phyloP scores from a whole-genome alignment of 1,140 invertebrate species.

The Drosophila jambulina region DNA sequence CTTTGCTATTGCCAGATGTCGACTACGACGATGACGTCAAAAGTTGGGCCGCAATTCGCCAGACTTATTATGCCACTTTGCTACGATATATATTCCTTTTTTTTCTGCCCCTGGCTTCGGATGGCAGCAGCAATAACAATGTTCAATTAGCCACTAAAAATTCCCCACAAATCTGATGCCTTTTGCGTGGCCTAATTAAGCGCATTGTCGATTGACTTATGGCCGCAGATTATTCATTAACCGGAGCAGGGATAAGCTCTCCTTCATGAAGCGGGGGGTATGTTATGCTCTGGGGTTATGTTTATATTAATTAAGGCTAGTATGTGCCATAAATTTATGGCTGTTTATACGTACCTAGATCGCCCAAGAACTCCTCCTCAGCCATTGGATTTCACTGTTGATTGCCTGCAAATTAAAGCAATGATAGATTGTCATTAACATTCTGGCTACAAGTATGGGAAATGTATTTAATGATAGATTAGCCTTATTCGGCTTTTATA shows the following conservation, averaged over 20 bases:
- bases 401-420: conserved; percentile 69
- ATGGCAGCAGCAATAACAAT: conserved; percentile 33
- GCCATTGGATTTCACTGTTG: conserved; percentile 62
- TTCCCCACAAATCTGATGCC: conserved; percentile 57
- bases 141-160: conserved; percentile 78
- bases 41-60: conserved; percentile 46
- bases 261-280: background rate
- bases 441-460: background rate
- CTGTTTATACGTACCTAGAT: conserved; percentile 68
- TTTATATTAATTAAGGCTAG: conserved; percentile 53
- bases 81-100: conserved; percentile 17
- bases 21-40: conserved; percentile 58
- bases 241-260: conserved; percentile 12
- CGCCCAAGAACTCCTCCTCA: conserved; percentile 62
- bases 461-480: conserved; percentile 38
- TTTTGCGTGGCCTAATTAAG: conserved; percentile 58
- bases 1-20: conserved; percentile 64
- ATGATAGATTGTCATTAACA: conserved; percentile 61
- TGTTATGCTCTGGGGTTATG: conserved; percentile 25
- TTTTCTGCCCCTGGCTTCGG: conserved; percentile 11
- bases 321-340: conserved; percentile 56
- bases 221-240: conserved; percentile 65
- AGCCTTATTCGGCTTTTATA: background rate
- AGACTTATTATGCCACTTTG: conserved; percentile 51
- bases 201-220: conserved; percentile 72